Evolutionary conservation across 2,888 invertebrate genomes (phyloP), one percentile per base, ranked within the genome.

Genomic region (Lutraria lutraria): DNA sequence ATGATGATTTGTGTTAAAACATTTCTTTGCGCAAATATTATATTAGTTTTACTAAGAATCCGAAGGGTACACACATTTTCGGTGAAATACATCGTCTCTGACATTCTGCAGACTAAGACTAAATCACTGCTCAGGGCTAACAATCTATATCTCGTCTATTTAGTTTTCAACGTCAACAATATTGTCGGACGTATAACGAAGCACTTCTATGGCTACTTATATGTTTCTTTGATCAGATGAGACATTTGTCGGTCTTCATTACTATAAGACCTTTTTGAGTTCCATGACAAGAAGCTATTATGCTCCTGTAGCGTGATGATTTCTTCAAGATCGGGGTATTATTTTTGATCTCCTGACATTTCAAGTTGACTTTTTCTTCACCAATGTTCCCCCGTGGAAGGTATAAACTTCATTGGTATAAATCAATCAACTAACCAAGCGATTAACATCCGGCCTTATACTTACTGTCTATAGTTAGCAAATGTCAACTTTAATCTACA

Each of bases 271-370:
- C 53, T 10, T 53, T 81, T 82, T 31, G 29, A n/a, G 25, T 60
- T 82, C 31, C 82, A 60, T 82, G 82, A 82, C 82, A 82, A 54
- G 15, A 82, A n/a, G 19, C 82, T 82, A 82, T 82, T 25, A 82
- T 60, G 21, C 54, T 15, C 25, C 15, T 0, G 52, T 84, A 63
- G 84, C 84, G 84, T 84, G 84, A 72, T 34, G 34, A 19, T 72
- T 68, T 43, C 13, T 31, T 43, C 25, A 72, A 53, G 2, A 52
- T 84, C 52, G 63, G 72, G 43, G 52, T 84, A 84, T 72, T 72
- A 31, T 76, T 34, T 19, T 12, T 72, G 84, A 84, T 84, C 53
- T 76, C 68, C 53, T 72, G 84, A 43, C 53, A 53, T 52, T 84
- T 84, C 52, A 25, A 72, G 16, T 6, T 43, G 34, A 72, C 43